Evolutionary conservation across 2,888 invertebrate species (phyloP).

Genomic region (Conchocele bisecta): DNA sequence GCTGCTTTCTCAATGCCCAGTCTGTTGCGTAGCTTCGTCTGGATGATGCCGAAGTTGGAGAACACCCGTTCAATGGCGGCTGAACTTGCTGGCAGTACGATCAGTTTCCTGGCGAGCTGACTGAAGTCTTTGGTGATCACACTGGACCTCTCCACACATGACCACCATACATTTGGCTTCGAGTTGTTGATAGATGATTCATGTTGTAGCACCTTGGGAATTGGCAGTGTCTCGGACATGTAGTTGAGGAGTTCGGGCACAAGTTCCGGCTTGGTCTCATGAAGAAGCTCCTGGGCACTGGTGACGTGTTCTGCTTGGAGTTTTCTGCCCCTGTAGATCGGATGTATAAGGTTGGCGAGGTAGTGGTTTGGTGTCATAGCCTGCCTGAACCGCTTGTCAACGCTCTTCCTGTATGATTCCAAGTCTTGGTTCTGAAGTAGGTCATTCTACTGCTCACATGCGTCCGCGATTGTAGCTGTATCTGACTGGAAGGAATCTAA

Average conservation of each 20-base stretch:
- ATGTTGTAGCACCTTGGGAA: too few species aligned
- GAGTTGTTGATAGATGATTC: too few species aligned
- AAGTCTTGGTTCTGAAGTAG: conserved; percentile 18
- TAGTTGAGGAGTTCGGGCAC: conserved; percentile 33
- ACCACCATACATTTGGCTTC: too few species aligned
- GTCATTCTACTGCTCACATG: conserved; percentile 32
- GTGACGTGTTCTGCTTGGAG: conserved; percentile 21
- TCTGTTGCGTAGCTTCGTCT: too few species aligned
- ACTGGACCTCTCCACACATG: too few species aligned
- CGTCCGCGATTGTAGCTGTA: conserved; percentile 35
- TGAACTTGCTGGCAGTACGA: too few species aligned
- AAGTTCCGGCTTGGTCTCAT: conserved; percentile 3
- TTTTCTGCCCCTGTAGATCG: conserved; percentile 39
- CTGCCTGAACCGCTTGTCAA: conserved; percentile 28
- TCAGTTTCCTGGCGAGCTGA: too few species aligned
- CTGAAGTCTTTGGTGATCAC: too few species aligned
- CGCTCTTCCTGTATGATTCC: conserved; percentile 7
- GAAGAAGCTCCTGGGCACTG: conserved; percentile 20
- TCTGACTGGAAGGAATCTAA: conserved; percentile 25
- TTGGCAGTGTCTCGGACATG: conserved; percentile 26
- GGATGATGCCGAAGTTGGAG: too few species aligned
- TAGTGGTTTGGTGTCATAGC: conserved; percentile 38
- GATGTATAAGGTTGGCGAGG: conserved; percentile 46
- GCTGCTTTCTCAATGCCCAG: too few species aligned
- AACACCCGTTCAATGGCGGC: too few species aligned